These are phyloP conservation scores for Triplophysa rosa DNA, from an alignment of 2,113 vertebrate genomes.

Conservation along the genomic window DNA sequence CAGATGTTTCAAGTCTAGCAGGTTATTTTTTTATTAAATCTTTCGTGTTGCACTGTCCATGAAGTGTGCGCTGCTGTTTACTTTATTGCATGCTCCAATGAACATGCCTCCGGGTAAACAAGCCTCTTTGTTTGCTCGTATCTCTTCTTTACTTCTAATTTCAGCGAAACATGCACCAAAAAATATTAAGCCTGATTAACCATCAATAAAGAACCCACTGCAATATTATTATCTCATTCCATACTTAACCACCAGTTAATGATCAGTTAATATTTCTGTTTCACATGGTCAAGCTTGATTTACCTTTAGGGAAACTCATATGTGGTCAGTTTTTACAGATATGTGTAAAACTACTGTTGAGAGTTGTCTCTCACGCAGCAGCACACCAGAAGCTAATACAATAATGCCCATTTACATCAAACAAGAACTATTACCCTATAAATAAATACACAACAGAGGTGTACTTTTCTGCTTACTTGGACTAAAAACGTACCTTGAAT, in stretches of 20 bases:
- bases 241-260: conserved; percentile 5
- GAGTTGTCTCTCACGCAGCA: too few relatives aligned
- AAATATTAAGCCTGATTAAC: background rate
- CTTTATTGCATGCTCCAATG: background rate
- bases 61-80: background rate
- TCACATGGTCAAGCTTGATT: too few relatives aligned
- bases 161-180: background rate
- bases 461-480: conserved; percentile 2
- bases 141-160: conserved; percentile 5
- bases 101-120: background rate
- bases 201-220: background rate
- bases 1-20: background rate
- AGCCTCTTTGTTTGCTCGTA: background rate
- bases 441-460: background rate
- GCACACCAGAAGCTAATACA: too few relatives aligned
- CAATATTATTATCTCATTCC: conserved; percentile 15
- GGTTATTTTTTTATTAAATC: conserved; percentile 3
- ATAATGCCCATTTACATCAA: conserved; percentile 1
- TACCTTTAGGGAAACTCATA: too few relatives aligned
- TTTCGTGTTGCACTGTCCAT: background rate
- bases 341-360: too few relatives aligned
- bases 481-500: background rate
- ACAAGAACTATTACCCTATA: background rate
- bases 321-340: background rate
- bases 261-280: background rate